A percentile compares a stretch with the other conserved stretches of the same genome.
Evolutionary conservation across 2,888 invertebrate genomes (phyloP).

Genomic region (Maniola hyperantus): DNA sequence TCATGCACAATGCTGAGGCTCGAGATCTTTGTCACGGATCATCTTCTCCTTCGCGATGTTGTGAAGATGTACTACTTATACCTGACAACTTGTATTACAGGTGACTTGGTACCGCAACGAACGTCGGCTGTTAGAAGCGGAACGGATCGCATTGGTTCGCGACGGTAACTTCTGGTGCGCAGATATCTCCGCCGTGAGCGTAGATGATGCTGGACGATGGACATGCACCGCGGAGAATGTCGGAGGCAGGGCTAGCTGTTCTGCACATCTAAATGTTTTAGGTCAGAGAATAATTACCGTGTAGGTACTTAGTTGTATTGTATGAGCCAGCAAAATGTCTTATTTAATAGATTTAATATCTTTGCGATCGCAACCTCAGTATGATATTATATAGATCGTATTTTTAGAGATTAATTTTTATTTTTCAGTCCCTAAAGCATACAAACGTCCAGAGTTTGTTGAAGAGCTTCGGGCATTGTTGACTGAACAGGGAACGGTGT

Average conservation of each 20-base stretch:
- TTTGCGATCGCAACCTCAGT: background rate
- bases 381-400: no score
- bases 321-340: no score
- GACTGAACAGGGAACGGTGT: slow-evolving; percentile 94
- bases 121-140: slow-evolving; percentile 87
- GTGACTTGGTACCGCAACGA: slow-evolving; percentile 95
- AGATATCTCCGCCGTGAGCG: slow-evolving; percentile 90
- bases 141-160: slow-evolving; percentile 88
- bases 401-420: no score
- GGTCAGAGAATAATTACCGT: slow-evolving; percentile 81
- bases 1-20: no score
- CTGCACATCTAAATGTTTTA: slow-evolving; percentile 89
- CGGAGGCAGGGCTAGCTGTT: slow-evolving; percentile 88
- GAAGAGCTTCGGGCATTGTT: slow-evolving; percentile 91
- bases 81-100: slow-evolving; percentile 64
- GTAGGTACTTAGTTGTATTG: no score
- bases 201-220: slow-evolving; percentile 93
- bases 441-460: slow-evolving; percentile 93
- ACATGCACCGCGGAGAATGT: slow-evolving; percentile 91
- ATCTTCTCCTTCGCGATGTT: no score
- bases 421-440: slow-evolving; percentile 90
- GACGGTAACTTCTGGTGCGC: slow-evolving; percentile 94
- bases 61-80: background rate
- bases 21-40: no score
- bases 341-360: no score